A percentile compares a stretch with the other conserved stretches of the same genome.
phyloP scores from a whole-genome alignment of 2,113 vertebrate genomes.

The Tenrec ecaudatus region DNA sequence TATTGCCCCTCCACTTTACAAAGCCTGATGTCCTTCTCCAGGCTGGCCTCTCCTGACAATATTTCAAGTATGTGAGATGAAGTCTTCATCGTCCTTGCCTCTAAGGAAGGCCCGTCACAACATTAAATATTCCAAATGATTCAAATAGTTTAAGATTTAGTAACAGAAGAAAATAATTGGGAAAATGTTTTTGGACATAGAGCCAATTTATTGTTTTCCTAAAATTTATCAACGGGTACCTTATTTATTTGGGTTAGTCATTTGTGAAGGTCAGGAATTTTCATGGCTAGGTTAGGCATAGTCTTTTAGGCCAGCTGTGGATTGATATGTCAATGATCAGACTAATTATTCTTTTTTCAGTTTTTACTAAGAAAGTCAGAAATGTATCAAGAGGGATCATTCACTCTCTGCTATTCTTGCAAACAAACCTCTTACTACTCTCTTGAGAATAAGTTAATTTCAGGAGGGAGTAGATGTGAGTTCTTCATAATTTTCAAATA shows the following conservation, averaged over 20 bases:
- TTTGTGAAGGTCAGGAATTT: neutral
- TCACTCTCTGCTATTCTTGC: neutral
- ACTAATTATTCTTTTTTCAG: neutral
- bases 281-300: neutral
- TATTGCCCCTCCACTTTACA: too few relatives aligned
- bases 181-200: neutral
- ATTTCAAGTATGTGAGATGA: too few relatives aligned
- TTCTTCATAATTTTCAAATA: neutral
- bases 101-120: neutral
- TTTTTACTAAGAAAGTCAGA: neutral
- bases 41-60: too few relatives aligned
- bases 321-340: too few relatives aligned
- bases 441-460: neutral
- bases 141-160: neutral
- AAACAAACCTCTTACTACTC: constrained; percentile 35
- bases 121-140: neutral
- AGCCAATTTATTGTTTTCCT: neutral
- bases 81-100: too few relatives aligned
- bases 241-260: neutral
- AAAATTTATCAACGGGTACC: neutral
- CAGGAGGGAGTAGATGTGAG: neutral
- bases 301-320: neutral
- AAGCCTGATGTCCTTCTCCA: too few relatives aligned
- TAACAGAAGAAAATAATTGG: neutral
- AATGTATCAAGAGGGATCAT: neutral